Evolutionary conservation across 1,140 invertebrate species (phyloP).

Genomic region (Andrena cerasifolii): DNA sequence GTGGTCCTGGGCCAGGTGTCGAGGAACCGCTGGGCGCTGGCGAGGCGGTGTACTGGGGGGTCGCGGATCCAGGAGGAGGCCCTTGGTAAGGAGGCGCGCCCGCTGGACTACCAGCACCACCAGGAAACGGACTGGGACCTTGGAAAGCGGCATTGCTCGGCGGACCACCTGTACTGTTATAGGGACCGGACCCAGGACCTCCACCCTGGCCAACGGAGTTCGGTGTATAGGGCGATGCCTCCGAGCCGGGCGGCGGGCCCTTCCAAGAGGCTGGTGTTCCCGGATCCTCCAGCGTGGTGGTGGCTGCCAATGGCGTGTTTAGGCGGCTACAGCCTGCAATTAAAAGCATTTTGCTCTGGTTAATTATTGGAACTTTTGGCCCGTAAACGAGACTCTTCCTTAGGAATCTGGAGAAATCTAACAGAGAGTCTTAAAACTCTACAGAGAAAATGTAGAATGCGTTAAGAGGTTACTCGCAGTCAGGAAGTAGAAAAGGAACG

Average conservation of each 20-base stretch:
- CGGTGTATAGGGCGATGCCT: slow-evolving; percentile 84
- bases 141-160: slow-evolving; percentile 83
- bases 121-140: slow-evolving; percentile 85
- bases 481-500: too few relatives aligned
- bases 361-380: neutral
- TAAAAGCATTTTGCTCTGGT: neutral
- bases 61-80: slow-evolving; percentile 87
- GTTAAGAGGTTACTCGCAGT: too few relatives aligned
- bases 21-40: slow-evolving; percentile 90
- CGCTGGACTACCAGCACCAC: slow-evolving; percentile 86
- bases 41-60: slow-evolving; percentile 89
- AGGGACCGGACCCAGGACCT: slow-evolving; percentile 76
- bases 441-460: too few relatives aligned
- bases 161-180: slow-evolving; percentile 84
- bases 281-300: slow-evolving; percentile 87
- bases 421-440: too few relatives aligned
- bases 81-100: slow-evolving; percentile 85
- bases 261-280: slow-evolving; percentile 85
- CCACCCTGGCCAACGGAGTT: slow-evolving; percentile 82
- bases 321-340: slow-evolving; percentile 85
- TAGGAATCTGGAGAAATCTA: neutral
- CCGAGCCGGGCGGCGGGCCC: slow-evolving; percentile 86
- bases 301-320: slow-evolving; percentile 86
- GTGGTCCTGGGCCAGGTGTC: slow-evolving; percentile 86
- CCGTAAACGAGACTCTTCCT: neutral